Evolutionary conservation across 2,113 vertebrate genomes (phyloP).

Genomic region (Calyptommatus sinebrachiatus): DNA sequence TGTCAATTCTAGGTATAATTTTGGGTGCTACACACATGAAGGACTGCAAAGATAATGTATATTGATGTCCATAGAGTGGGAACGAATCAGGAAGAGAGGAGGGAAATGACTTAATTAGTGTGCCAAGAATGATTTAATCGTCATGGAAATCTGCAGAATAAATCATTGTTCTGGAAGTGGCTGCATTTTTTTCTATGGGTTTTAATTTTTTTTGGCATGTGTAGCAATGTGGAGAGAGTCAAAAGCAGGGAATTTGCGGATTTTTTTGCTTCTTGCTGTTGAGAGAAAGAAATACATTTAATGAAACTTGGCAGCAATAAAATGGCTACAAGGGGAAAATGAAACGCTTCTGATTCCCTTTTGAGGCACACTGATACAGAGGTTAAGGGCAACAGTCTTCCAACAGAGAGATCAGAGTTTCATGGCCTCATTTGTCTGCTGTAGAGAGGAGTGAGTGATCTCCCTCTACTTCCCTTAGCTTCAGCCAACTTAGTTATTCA

Average conservation of each 20-base stretch:
- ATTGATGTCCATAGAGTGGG: neutral
- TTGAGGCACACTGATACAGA: neutral
- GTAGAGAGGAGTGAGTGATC: no score
- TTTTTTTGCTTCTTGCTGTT: neutral
- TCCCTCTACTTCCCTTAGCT: no score
- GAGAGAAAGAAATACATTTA: constrained; percentile 5
- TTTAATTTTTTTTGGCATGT: neutral
- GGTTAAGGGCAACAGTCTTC: no score
- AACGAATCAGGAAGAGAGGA: neutral
- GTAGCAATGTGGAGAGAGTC: neutral
- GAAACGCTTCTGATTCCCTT: neutral
- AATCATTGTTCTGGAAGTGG: neutral
- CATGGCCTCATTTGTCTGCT: no score
- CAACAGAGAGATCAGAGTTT: no score
- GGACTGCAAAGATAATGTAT: neutral
- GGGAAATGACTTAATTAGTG: neutral
- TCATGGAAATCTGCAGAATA: neutral
- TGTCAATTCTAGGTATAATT: rapidly evolving
- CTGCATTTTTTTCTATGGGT: neutral
- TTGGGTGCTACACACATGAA: neutral
- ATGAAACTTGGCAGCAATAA: constrained; percentile 40
- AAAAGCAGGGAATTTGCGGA: constrained; percentile 4
- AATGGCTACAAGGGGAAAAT: neutral
- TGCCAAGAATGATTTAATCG: constrained; percentile 5
- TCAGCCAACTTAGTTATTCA: no score